Evolutionary conservation across 2,797 vertebrate species (phyloP), one percentile per base, ranked within the genome.

Genomic region (Sebastes trivittatus): DNA sequence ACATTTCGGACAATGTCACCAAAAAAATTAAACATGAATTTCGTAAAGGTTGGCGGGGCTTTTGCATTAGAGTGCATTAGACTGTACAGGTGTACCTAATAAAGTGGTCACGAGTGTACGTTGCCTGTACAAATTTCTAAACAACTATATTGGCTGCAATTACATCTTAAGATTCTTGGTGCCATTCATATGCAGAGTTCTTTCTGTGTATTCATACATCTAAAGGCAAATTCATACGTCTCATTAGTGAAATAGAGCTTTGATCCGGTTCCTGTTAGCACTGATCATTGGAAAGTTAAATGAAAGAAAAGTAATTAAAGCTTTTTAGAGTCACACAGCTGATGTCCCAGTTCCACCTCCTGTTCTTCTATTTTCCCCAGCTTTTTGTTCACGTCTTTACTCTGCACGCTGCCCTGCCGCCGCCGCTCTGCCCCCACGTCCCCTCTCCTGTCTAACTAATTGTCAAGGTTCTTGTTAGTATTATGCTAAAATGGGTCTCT

Each of bases 391-490:
- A 85, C 62, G 52, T 81, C 83, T 78, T 68, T 32, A 36, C 82
- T 69, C 77, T 56, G 36, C 49, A 11, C 2, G 25, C 79, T 59
- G 77, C 55, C 84, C 81, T 75, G 76, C 83, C 67, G 83, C 78
- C 85, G 65, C 78, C 85, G 68, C 77, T 80, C 78, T 83, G 77
- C 77, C 88, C 85, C 77, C 62, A 14, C 11, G 60, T 63, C 76
- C 74, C 77, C 87, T 85, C 81, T 78, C 77, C 91, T 91, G 87
- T 92, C 88, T 13, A 85, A 79, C 82, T 92, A 88, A 93, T 90
- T 92, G 90, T 92, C 91, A 92, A 88, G 89, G 89, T 92, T 83
- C 89, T 88, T 89, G 90, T 91, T 90, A 78, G 83, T 62, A 82
- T 92, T 88, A 86, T 87, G 80, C 84, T 84, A 86, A 93, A 89